Conservation (phyloP, 2,797 vertebrate genomes). For the Gallirallus australis region DNA sequence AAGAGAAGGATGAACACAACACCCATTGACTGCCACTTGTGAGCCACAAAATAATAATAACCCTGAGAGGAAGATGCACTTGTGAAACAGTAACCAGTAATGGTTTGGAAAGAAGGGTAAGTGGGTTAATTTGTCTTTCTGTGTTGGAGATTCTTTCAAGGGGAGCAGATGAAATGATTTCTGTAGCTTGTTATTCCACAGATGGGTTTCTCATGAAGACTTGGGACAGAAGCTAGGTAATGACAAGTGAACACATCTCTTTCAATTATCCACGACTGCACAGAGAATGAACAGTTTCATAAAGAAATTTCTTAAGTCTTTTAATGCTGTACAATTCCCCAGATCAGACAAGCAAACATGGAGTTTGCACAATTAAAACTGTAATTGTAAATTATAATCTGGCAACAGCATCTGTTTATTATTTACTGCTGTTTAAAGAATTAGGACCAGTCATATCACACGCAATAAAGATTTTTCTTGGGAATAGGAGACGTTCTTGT, state of each 20-base stretch:
- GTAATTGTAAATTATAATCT: constrained; percentile 50
- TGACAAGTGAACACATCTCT: constrained; percentile 12
- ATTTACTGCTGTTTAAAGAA: constrained; percentile 53
- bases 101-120: neutral
- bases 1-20: constrained; percentile 17
- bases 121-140: constrained; percentile 45
- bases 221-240: neutral
- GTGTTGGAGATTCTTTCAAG: constrained; percentile 2
- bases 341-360: neutral
- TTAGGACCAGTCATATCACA: neutral
- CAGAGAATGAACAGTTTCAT: neutral
- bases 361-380: neutral
- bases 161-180: neutral
- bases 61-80: neutral
- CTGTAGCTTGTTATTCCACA: neutral
- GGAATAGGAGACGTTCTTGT: neutral
- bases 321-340: neutral
- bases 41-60: neutral
- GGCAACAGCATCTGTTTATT: constrained; percentile 42
- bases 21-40: neutral
- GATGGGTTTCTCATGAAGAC: neutral
- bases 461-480: neutral
- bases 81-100: neutral
- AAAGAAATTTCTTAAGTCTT: neutral
- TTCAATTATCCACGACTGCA: constrained; percentile 5